Evolutionary conservation across 2,888 invertebrate genomes (phyloP), one percentile per base, ranked within the genome.

Genomic region (Spodoptera picta): DNA sequence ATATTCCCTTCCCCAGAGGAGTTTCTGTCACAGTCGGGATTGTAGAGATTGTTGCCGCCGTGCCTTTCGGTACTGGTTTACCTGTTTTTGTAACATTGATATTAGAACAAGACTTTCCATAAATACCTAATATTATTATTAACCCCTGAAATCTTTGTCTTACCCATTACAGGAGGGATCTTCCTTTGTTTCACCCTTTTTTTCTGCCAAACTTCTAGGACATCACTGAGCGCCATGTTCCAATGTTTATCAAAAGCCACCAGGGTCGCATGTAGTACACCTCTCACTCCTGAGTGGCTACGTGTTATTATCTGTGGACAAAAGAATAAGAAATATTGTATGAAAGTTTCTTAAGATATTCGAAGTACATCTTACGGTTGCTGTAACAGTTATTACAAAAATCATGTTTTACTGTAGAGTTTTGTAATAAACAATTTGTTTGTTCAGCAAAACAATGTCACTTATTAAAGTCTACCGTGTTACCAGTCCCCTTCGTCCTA

Each of bases 241-340:
- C 98, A 98, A 87, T 98, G 98, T 86, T 98, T 98, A 91, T 99
- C 99, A 89, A 98, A 99, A 3, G 98, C 98, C 19, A 96, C 95
- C 31, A 99, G 91, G 76, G 96, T 97, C 1, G 98, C 99, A 68
- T 96, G 96, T 66, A 98, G 96, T 67, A 95, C 96, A 3, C 99
- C 98, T 60, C 98, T 95, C 27, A 98, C 91, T 11, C 96, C 96
- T 44, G 92, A 94, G 27, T 96, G 96, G 76, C 96, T 96, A 58
- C 99, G 95, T 0, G 97, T 97, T 83, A 96, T 95, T 48, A 98
- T 96, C 97, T 98, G 92, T 7, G n/a, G 53, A 61, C 49, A 4
- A 71, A 72, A 59, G 62, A 71, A 75, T 56, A 63, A 81, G 1
- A 19, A 19, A 19, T 19, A 19, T 19, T 19, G 19, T 19, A 2